Evolutionary conservation across 1,140 invertebrate species (phyloP), one percentile per base, ranked within the genome.

Genomic region (Trypoxylus dichotomus): DNA sequence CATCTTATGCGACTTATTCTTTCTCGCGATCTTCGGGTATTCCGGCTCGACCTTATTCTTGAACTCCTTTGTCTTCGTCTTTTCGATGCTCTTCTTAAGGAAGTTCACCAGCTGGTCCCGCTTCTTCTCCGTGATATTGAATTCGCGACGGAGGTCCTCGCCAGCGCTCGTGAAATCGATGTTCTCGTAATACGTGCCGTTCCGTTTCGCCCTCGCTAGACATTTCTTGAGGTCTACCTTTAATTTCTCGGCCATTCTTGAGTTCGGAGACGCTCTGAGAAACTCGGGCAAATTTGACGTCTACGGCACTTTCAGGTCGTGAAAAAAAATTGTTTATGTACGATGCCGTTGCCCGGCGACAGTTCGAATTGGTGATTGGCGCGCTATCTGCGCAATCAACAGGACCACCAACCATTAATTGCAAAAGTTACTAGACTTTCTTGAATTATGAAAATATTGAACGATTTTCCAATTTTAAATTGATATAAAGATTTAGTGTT

Each of bases 21-120:
- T 82, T 54, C 54, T 78, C 3, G 80, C 80, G 15, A 84, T 79
- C 76, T 80, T 81, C 5, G 82, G 79, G 78, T 83, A 83, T 41
- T 82, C 76, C 11, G 81, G 83, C 24, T 81, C 77, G 6, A 85
- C 72, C 15, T 79, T 43, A 10, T 78, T 43, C 76, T 82, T 81
- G 63, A 80, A 83, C 63, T 82, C 82, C 43, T 82, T 83, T 7
- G 79, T 75, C 79, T 84, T 84, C n/a, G 79, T 80, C 25, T 82
- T 75, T 74, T 81, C 81, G 6, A 81, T 77, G 43, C 81, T 80
- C 77, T 83, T 71, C 41, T 78, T 71, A 76, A 83, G 81, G 63
- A 83, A 83, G 6, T 80, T 75, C 8, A 78, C 77, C 27, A 85
- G 60, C n/a, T 79, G 79, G 58, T 80, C 78, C 32, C 81, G 78